Base-by-base conservation (phyloP, 2,888 invertebrate species). In the Eristalis arbustorum region DNA sequence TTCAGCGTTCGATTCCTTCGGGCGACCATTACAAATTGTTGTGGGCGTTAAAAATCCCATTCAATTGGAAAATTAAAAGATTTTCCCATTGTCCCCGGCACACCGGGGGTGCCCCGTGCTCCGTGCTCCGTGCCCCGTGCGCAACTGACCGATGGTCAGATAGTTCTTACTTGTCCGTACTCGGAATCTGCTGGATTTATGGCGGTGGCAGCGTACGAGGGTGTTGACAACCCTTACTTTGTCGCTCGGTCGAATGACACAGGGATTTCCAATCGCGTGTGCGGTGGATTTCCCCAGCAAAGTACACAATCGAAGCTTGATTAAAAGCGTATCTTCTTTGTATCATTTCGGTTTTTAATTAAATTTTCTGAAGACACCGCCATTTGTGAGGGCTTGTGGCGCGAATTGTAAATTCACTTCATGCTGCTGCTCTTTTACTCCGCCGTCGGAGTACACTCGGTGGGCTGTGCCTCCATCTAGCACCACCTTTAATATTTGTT, bases 21-120 rank as follows among this genome's bases (percentile, higher is more conserved):
- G 83, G 57, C 69, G 90, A 89, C 92, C 91, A 90, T 91, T 90
- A 92, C 92, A 92, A 92, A 92, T 92, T 92, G 91, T 92, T 92
- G 92, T 92, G 92, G 92, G 92, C 92, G 92, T 91, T 91, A 84
- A 90, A 91, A 92, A 92, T 92, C 92, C 90, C 91, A 92, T 92
- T 92, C 78, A 87, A 87, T 87, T 79, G 83, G 87, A 87, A 87
- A 87, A 87, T 87, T 87, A 87, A 87, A 87, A 87, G 87, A 87
- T 87, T 87, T 49, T 87, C 63, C 78, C 28, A 83, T 83, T 83
- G 87, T 83, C 64, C 69, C 62, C 67, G 64, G 25, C 57, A 72
- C 31, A 61, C 31, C 62, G 68, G 75, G 75, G 72, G 72, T 57
- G 69, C 75, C n/a, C 67, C 42, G 37, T 63, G 42, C 67, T 63